phyloP scores from a whole-genome alignment of 2,797 vertebrate genomes.

The Microctenopoma lineatum region DNA sequence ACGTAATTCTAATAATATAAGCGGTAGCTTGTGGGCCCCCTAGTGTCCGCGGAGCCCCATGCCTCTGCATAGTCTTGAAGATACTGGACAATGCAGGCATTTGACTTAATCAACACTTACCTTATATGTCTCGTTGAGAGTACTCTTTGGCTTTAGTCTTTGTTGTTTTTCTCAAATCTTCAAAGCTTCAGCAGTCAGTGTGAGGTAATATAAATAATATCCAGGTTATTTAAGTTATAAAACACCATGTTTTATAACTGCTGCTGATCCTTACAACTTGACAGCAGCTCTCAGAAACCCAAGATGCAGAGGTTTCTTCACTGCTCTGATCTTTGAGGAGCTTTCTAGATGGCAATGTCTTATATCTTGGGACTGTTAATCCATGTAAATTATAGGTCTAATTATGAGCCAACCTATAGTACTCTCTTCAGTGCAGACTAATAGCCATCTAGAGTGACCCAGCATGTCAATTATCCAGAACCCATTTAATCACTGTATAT shows the following conservation, averaged over 20 bases:
- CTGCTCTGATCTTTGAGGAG: constrained; percentile 12
- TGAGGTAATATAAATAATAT: constrained; percentile 1
- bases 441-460: constrained; percentile 70
- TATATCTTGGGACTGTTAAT: constrained; percentile 52
- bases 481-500: constrained; percentile 58
- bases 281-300: constrained; percentile 5
- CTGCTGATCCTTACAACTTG: neutral
- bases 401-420: constrained; percentile 36
- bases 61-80: too few species aligned
- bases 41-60: too few species aligned
- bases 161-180: neutral
- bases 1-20: too few species aligned
- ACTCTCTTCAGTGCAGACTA: constrained; percentile 45
- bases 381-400: constrained; percentile 23
- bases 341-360: constrained; percentile 12
- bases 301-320: constrained; percentile 1
- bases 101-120: neutral
- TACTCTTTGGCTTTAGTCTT: neutral
- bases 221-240: neutral
- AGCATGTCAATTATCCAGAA: constrained; percentile 52
- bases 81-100: neutral
- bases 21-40: too few species aligned
- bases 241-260: neutral
- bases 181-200: neutral
- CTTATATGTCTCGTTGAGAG: neutral